Conservation (phyloP, 2,797 vertebrate species). For the Mus caroli region DNA sequence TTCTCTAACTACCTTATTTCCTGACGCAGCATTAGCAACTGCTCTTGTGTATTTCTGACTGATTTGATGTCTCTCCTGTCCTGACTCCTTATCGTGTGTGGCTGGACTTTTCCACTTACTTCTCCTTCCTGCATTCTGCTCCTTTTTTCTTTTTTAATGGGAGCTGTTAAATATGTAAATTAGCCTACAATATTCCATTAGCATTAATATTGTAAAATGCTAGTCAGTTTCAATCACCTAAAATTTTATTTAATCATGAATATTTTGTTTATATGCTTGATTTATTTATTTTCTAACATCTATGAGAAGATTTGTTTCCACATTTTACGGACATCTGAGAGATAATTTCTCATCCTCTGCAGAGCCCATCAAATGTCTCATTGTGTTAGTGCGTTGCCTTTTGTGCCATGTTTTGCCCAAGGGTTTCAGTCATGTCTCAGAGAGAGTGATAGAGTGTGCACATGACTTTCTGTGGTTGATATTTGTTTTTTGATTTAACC, state of each 20-base stretch:
- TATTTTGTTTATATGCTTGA: slow-evolving; percentile 81
- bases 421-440: slow-evolving; percentile 45
- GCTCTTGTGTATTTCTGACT: slow-evolving; percentile 85
- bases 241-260: slow-evolving; percentile 88
- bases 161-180: slow-evolving; percentile 86
- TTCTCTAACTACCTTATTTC: slow-evolving; percentile 86
- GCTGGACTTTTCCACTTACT: slow-evolving; percentile 72
- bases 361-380: slow-evolving; percentile 37
- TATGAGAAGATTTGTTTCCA: slow-evolving; percentile 77
- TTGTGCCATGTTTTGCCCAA: slow-evolving; percentile 34
- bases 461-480: slow-evolving; percentile 62
- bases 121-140: slow-evolving; percentile 66
- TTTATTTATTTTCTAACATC: slow-evolving; percentile 68
- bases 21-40: slow-evolving; percentile 84
- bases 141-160: slow-evolving; percentile 81
- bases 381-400: slow-evolving; percentile 37
- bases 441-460: slow-evolving; percentile 39
- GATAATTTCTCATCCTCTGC: slow-evolving; percentile 67
- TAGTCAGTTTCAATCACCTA: slow-evolving; percentile 87
- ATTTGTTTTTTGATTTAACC: slow-evolving; percentile 69
- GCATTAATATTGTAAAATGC: slow-evolving; percentile 89
- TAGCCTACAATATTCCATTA: slow-evolving; percentile 86
- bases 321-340: slow-evolving; percentile 63
- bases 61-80: slow-evolving; percentile 82
- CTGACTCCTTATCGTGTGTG: slow-evolving; percentile 50